Base-by-base conservation (phyloP, 2,888 invertebrate genomes). In the Orthosia gothica region DNA sequence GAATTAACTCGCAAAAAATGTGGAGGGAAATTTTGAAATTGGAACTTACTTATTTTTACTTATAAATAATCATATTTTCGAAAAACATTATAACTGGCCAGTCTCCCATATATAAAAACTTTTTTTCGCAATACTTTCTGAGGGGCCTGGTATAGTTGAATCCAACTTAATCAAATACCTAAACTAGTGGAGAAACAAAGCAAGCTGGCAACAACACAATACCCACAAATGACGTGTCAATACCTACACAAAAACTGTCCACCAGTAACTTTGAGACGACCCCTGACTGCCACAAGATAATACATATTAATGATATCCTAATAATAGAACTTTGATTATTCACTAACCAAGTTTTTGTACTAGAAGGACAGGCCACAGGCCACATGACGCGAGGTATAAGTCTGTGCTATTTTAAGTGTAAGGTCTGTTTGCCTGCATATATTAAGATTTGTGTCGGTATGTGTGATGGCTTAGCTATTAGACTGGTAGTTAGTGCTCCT, bases 311-410 rank as follows among this genome's bases (percentile, higher is more conserved):
- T 65, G 57, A 32, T 23, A n/a, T 49, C 5, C 70, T 82, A 81
- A 66, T 55, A 75, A 69, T 82, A 82, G 79, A 69, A 69, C 49
- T n/a, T 47, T 7, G 61, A 82, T 79, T 75, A 82, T 77, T 63
- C 57, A 58, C 40, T 16, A 62, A 76, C 20, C 55, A 67, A 55
- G 2, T 62, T 74, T 76, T 66, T 63, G 57, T 68, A 20, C 12
- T 26, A 62, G 11, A 13, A 49, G 61, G 57, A 65, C 23, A n/a
- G n/a, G n/a, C n/a, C n/a, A n/a, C n/a, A n/a, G 52, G 20, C 18
- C 54, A 55, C 70, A 79, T 75, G 70, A 75, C 58, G 45, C 49
- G 64, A 68, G 7, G 13, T 64, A 23, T 32, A 50, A 68, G 62
- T 68, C 26, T 61, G 26, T 55, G 55, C 61, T 81, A 81, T 79